Evolutionary conservation across 1,140 invertebrate species (phyloP).

Genomic region (Macrocentrus cingulum): DNA sequence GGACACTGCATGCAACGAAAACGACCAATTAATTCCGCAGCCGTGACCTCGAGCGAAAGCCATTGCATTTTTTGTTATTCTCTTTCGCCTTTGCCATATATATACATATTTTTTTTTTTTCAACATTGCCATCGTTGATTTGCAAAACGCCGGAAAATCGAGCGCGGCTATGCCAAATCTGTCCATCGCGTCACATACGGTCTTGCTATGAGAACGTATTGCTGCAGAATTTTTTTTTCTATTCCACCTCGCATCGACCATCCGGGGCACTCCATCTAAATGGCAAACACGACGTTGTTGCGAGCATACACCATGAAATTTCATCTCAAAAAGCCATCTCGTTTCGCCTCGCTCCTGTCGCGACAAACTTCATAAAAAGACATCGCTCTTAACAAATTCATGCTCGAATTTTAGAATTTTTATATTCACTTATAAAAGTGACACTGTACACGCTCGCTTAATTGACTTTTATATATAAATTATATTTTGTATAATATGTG

Average conservation of each 20-base stretch:
- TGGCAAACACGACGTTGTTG: not conserved
- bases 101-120: slow-evolving; percentile 18
- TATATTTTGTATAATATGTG: no score
- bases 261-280: slow-evolving; percentile 20
- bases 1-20: slow-evolving; percentile 24
- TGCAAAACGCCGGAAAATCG: slow-evolving; percentile 30
- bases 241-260: not conserved
- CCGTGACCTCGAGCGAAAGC: slow-evolving; percentile 22
- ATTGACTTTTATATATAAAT: no score
- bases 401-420: no score
- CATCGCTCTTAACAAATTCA: not conserved
- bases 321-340: not conserved
- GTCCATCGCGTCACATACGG: slow-evolving; percentile 12
- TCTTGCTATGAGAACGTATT: slow-evolving; percentile 6
- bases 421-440: no score
- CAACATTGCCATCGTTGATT: slow-evolving; percentile 25
- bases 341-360: not conserved
- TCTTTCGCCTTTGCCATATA: not conserved
- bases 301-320: not conserved
- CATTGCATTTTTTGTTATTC: slow-evolving; percentile 22
- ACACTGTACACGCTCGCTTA: no score
- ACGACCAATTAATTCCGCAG: slow-evolving; percentile 35
- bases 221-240: not conserved
- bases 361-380: not conserved
- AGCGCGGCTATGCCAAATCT: slow-evolving; percentile 25